Percentiles rank a stretch among this genome's conserved stretches.
Conservation (phyloP, 2,113 vertebrate species). For the Tychaedon coryphoeus region DNA sequence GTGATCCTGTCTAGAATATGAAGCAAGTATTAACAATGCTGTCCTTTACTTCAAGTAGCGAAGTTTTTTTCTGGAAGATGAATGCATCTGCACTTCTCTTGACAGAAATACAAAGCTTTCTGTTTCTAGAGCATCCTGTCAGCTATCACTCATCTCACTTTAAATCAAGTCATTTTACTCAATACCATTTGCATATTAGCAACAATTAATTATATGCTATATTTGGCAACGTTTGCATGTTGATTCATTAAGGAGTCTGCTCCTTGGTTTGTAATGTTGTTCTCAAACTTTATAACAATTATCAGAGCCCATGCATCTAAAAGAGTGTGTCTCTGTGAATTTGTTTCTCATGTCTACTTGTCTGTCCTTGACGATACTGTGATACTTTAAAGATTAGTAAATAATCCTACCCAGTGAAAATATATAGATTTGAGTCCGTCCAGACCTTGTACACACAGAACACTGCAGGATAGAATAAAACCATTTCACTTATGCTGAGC, state of each 20-base stretch:
- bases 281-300: conserved; percentile 69
- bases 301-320: neutral
- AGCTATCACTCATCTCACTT: neutral
- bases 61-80: neutral
- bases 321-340: neutral
- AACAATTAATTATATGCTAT: conserved; percentile 74
- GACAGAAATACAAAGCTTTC: neutral
- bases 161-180: conserved; percentile 29
- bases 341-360: neutral
- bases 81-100: neutral
- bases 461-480: neutral
- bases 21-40: neutral
- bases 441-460: neutral
- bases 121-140: conserved; percentile 20
- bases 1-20: neutral
- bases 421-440: neutral
- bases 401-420: neutral
- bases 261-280: conserved; percentile 61
- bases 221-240: conserved; percentile 62
- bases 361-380: neutral
- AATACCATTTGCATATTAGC: conserved; percentile 63
- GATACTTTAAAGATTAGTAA: neutral
- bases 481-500: neutral
- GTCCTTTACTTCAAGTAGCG: neutral
- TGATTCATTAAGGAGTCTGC: conserved; percentile 57